A percentile compares a stretch with the other conserved stretches of the same genome.
Conservation (phyloP, 2,888 invertebrate species). For the Nomada hirtipes region DNA sequence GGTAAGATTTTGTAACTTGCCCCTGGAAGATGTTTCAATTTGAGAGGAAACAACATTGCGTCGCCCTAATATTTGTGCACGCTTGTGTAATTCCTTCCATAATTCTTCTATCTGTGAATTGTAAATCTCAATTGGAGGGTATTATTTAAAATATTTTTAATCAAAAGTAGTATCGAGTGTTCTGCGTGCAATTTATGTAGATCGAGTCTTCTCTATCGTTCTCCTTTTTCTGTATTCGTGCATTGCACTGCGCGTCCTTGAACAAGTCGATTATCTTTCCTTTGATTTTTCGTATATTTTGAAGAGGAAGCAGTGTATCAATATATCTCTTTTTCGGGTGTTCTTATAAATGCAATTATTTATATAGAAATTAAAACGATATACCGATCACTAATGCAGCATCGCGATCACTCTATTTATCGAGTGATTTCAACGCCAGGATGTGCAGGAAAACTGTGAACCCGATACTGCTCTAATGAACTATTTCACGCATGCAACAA, state of each 20-base stretch:
- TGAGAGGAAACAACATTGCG: not conserved
- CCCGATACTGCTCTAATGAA: conserved; percentile 36
- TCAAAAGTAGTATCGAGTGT: not conserved
- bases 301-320: not conserved
- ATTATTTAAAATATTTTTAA: not conserved
- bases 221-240: not conserved
- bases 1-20: not conserved
- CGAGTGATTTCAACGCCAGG: conserved; percentile 77
- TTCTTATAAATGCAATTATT: not conserved
- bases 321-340: not conserved
- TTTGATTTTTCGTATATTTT: conserved; percentile 3
- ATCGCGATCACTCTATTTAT: conserved; percentile 66
- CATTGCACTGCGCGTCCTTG: not conserved
- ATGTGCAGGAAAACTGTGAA: conserved; percentile 60
- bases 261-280: conserved; percentile 3
- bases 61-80: too few species aligned
- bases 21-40: not conserved
- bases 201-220: conserved; percentile 1
- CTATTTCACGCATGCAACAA: conserved; percentile 17
- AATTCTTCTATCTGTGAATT: not conserved
- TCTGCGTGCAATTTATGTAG: not conserved
- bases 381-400: conserved; percentile 48
- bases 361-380: not conserved
- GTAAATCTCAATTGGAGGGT: not conserved
- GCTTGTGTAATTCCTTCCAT: too few species aligned